Evolutionary conservation across 2,113 vertebrate species (phyloP), one percentile per base, ranked within the genome.

Genomic region (Neodon shergylaensis): DNA sequence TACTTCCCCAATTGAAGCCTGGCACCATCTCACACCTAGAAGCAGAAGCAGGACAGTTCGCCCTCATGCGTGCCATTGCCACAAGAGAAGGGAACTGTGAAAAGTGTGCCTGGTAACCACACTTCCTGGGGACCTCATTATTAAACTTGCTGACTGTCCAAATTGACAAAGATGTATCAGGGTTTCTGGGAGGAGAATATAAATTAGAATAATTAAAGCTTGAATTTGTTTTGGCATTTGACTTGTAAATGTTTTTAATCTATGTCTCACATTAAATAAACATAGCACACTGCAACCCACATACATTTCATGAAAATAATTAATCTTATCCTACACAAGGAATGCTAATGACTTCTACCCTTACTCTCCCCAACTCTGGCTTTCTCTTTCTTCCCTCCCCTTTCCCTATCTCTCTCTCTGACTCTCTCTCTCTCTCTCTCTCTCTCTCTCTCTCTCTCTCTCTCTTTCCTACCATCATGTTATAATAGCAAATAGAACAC

Each of bases 241-340:
- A 52, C n/a, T 96, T 88, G n/a, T 39, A 91, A 93, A 73, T n/a
- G 63, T 70, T 74, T 72, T 88, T 61, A 88, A 89, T 94, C 26
- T 72, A 31, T 70, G 10, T 39, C 49, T n/a, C 22, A 90, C n/a
- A 52, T 49, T 58, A 88, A 88, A 83, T 76, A 74, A 88, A 91
- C 47, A 58, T 8, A 92, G 36, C 58, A 36, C n/a, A 73, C 22
- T 79, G 49, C 13, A 73, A 81, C 49, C 36, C 13, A 73, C n/a
- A 49, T 4, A 88, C 61, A 44, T 82, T 92, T 85, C 76, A 81
- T 1, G 24, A 65, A 92, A 81, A 83, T 33, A 47, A 70, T 39
- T 78, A 31, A 52, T 26, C 66, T 52, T 83, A 73, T 3, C 36
- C 47, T 93, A 17, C 3, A 16, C 26, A 93, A 78, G 24, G 4